Conservation (phyloP, 2,113 vertebrate genomes). For the Indicator maculatus region DNA sequence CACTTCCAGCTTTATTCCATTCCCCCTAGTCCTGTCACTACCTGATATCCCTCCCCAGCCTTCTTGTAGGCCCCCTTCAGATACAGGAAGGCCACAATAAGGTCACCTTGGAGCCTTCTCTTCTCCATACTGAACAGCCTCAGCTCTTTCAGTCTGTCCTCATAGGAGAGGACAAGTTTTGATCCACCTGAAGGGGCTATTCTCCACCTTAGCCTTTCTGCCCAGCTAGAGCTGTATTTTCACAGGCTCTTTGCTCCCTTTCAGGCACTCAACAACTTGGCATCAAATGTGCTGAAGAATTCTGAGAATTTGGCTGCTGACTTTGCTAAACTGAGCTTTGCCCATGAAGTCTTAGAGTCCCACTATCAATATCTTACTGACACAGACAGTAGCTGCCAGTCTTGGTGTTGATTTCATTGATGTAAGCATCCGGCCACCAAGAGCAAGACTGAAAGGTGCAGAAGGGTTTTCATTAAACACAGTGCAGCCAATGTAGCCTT, state of each 20-base stretch:
- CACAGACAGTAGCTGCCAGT: fast-evolving
- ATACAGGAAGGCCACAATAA: too few relatives aligned
- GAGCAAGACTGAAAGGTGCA: neutral
- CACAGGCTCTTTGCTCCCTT: neutral
- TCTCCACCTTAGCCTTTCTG: neutral
- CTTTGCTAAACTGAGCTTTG: neutral
- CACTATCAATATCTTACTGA: neutral
- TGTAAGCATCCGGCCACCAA: neutral
- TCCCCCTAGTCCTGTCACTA: too few relatives aligned
- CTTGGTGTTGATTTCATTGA: neutral
- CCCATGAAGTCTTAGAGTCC: fast-evolving
- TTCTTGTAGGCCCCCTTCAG: too few relatives aligned
- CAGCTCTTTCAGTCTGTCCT: too few relatives aligned
- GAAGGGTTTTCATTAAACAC: neutral
- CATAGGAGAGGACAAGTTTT: neutral
- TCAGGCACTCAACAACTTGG: neutral
- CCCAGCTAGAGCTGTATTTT: neutral
- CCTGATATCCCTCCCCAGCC: too few relatives aligned
- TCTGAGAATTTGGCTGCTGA: neutral
- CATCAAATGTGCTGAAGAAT: neutral
- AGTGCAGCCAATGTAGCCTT: neutral
- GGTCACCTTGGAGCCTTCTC: too few relatives aligned
- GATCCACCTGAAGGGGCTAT: neutral
- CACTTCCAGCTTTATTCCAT: too few relatives aligned
- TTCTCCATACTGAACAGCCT: too few relatives aligned